Percentiles rank a stretch among this genome's conserved stretches.
Conservation (phyloP, 2,797 vertebrate genomes). For the Heteromormyrus szaboi region DNA sequence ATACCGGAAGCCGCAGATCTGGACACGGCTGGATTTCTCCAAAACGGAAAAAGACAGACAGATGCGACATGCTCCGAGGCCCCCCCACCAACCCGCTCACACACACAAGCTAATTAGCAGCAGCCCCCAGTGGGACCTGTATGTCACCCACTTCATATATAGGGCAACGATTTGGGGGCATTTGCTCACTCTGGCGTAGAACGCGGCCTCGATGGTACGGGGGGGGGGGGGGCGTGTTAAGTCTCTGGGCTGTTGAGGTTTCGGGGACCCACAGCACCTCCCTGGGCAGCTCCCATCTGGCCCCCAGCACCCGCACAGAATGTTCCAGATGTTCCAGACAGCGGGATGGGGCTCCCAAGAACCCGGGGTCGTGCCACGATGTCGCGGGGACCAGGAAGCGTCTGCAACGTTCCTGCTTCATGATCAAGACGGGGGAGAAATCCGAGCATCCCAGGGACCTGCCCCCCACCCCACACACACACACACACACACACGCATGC, state of each 20-base stretch:
- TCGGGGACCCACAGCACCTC: not conserved
- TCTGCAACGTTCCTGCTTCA: conserved; percentile 51
- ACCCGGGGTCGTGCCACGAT: conserved; percentile 41
- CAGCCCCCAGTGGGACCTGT: not conserved
- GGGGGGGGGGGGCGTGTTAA: not conserved
- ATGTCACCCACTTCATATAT: not conserved
- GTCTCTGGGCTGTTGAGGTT: conserved; percentile 18
- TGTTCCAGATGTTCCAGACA: conserved; percentile 59
- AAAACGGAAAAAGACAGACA: not conserved
- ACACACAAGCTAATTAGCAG: not conserved
- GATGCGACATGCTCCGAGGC: not conserved
- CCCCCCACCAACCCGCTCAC: not conserved
- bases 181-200: not conserved
- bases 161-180: not conserved
- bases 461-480: not conserved
- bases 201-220: not conserved
- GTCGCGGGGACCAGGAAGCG: conserved; percentile 31
- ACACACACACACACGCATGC: not conserved
- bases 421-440: conserved; percentile 43
- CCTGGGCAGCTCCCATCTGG: not conserved
- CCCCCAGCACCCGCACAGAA: conserved; percentile 55
- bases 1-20: not conserved
- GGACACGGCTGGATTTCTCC: not conserved
- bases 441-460: conserved; percentile 49
- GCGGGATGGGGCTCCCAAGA: conserved; percentile 55